Evolutionary conservation across 2,113 vertebrate genomes (phyloP).

Genomic region (Prietella phreatophila): DNA sequence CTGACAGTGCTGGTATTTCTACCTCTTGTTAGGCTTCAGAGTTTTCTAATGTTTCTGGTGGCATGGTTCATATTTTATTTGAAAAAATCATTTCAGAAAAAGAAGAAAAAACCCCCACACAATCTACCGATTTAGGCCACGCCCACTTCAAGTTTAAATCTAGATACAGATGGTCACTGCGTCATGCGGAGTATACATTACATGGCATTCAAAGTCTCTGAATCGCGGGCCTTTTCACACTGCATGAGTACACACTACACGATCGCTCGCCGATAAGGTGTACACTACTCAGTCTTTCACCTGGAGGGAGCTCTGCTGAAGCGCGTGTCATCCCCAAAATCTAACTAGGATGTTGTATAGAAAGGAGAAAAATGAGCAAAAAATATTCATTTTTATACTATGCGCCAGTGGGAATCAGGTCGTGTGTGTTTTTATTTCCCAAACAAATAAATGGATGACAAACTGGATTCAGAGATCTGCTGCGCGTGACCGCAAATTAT

Average conservation of each 20-base stretch:
- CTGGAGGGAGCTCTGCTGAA: background rate
- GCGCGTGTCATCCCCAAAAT: background rate
- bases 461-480: background rate
- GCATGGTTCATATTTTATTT: background rate
- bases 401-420: background rate
- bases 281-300: background rate
- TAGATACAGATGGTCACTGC: background rate
- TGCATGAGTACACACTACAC: no score
- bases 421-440: background rate
- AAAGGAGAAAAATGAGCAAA: background rate
- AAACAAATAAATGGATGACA: background rate
- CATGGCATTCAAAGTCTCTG: background rate
- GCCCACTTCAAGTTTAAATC: background rate
- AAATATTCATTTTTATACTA: background rate
- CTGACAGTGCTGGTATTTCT: background rate
- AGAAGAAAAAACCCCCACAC: no score
- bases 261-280: background rate
- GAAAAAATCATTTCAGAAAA: background rate
- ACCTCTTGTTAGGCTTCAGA: background rate
- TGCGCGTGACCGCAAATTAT: background rate
- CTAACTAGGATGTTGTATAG: background rate
- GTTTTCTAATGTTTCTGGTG: background rate
- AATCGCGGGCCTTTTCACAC: background rate
- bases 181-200: background rate
- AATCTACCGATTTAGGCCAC: background rate